Base-by-base conservation (phyloP, 37 sponge, comb jelly and placozoan genomes). In the Chondrosia reniformis region DNA sequence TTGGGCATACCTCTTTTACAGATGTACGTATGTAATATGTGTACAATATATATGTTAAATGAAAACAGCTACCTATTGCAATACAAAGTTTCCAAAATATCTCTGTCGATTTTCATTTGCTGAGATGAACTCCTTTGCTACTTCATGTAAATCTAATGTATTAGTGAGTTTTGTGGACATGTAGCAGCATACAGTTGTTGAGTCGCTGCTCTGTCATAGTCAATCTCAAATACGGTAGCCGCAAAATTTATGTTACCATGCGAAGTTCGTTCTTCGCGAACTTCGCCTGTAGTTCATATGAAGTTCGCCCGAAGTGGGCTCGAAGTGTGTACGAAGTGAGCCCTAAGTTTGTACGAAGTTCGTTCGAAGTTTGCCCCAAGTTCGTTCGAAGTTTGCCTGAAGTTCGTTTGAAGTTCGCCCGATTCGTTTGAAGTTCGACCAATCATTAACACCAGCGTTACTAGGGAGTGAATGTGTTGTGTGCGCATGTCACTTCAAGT, bases 201-300 rank as follows among this genome's bases (percentile, higher is more conserved):
- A 82, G 64, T 52, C 80, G 17, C 27, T 82, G 21, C 34, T 82
- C 83, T 40, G 76, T 74, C 83, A 82, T 82, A 38, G 75, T 74
- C 24, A 75, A 62, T 59, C 83, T 31, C 32, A 82, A 33, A 49
- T 64, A 64, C 66, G 66, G 66, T 64, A 64, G 66, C 3, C 66
- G 34, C 66, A 32, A 7, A 64, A 17, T 33, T 33, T 64, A 64
- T 64, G 66, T 64, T 64, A 33, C 66, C 66, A 64, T 64, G 66
- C 66, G 66, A 64, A 64, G 34, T 64, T 64, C 66, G 66, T 64
- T 8, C 66, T 64, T 64, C 66, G 43, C 72, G 72, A 69, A 69
- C 37, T 69, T 69, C 72, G 43, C 72, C 12, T 44, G 72, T 43
- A 39, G 61, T 59, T 59, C n/a, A 6, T 6, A n/a, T 21, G 40